These are phyloP conservation scores for Ia io DNA, from an alignment of 2,113 vertebrate species.

Conservation along the genomic window DNA sequence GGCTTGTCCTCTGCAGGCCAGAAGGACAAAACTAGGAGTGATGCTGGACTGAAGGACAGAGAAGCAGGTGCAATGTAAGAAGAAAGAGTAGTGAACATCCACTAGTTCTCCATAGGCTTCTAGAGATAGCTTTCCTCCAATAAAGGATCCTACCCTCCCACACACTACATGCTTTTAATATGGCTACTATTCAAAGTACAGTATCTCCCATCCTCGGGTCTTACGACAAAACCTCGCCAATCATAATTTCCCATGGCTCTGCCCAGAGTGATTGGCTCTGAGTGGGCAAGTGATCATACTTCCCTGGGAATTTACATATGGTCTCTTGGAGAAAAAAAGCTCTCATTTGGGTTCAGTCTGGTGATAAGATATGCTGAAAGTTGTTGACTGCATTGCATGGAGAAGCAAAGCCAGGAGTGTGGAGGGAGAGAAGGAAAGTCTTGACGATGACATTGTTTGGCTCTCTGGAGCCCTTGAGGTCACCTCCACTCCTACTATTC, in stretches of 20 bases:
- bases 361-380: not conserved
- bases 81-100: not conserved
- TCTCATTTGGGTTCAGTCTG: not conserved
- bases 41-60: not conserved
- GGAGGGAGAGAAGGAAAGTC: not conserved
- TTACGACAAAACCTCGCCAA: not conserved
- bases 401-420: not conserved
- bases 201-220: not conserved
- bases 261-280: not conserved
- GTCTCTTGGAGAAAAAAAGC: not conserved
- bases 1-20: not conserved
- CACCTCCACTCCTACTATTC: not conserved
- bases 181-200: not conserved
- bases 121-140: not conserved
- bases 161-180: not conserved
- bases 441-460: not conserved
- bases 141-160: not conserved
- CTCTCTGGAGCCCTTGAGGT: slow-evolving; percentile 19
- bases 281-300: not conserved
- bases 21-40: not conserved
- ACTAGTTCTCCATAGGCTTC: not conserved
- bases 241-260: not conserved
- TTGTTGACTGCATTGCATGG: not conserved
- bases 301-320: not conserved
- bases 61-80: not conserved